Percentiles rank a stretch among this genome's conserved stretches.
Evolutionary conservation across 2,797 vertebrate species (phyloP).

Genomic region (Thaleichthys pacificus): DNA sequence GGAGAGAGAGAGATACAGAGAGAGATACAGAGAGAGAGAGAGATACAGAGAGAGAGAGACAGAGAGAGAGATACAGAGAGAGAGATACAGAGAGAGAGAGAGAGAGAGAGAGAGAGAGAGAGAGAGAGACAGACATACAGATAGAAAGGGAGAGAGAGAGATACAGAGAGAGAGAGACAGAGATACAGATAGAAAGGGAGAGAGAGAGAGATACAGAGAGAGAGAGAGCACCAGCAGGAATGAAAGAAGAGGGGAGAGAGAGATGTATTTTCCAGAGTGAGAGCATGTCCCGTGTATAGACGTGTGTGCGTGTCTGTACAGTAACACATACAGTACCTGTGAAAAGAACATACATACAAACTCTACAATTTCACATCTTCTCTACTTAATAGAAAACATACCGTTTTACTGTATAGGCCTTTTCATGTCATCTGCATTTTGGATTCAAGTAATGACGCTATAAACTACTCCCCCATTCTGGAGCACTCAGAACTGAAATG

Average conservation of each 20-base stretch:
- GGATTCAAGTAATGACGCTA: not conserved
- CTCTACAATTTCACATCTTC: not conserved
- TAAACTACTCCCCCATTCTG: not conserved
- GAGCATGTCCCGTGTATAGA: not conserved
- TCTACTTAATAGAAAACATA: not conserved
- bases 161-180: not conserved
- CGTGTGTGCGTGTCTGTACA: not conserved
- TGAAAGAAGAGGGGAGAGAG: not conserved
- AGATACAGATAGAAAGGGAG: not conserved
- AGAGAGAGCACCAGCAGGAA: not conserved
- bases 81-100: too few relatives aligned
- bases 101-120: not conserved
- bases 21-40: not conserved
- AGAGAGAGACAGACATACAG: not conserved
- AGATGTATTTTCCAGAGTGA: not conserved
- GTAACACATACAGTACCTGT: conserved; percentile 4
- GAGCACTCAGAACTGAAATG: not conserved
- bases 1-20: not conserved
- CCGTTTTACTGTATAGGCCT: not conserved
- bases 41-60: not conserved
- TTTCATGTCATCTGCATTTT: not conserved
- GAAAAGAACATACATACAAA: not conserved
- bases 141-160: not conserved
- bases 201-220: not conserved
- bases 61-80: not conserved